Conservation (phyloP, 2,888 invertebrate genomes). For the Lycophotia porphyrea region DNA sequence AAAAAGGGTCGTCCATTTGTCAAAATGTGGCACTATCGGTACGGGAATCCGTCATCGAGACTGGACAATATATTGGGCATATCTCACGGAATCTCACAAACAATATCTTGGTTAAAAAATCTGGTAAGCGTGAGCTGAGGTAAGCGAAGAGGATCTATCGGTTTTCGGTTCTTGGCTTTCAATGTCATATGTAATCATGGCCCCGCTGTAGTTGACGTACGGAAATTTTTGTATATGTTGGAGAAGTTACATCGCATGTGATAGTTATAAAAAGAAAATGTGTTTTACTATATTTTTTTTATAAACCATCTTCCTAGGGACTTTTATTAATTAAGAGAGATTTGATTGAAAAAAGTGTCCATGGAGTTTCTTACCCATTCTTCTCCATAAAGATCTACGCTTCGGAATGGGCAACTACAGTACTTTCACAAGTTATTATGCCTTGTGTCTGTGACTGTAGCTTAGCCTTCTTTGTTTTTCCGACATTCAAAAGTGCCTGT, state of each 20-base stretch:
- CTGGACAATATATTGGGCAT: conserved; percentile 83
- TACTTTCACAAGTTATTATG: no score
- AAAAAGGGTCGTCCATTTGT: conserved; percentile 87
- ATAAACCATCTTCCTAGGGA: no score
- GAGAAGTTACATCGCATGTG: not conserved
- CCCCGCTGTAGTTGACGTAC: not conserved
- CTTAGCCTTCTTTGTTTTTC: no score
- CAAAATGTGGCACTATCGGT: conserved; percentile 87
- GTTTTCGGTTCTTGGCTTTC: not conserved
- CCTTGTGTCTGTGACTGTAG: no score
- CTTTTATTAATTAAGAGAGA: no score
- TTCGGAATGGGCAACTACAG: no score
- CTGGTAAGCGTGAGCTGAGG: conserved; percentile 53
- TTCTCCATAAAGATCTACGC: no score
- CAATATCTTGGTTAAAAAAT: conserved; percentile 68
- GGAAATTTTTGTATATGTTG: not conserved
- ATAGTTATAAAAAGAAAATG: no score
- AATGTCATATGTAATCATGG: conserved; percentile 5
- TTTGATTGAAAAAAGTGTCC: no score
- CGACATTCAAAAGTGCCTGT: no score
- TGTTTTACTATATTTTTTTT: not conserved
- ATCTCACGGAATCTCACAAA: conserved; percentile 82
- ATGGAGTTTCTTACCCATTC: no score
- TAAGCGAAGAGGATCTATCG: conserved; percentile 24
- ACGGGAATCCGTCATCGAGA: conserved; percentile 86